A percentile compares a stretch with the other conserved stretches of the same genome.
Evolutionary conservation across 2,888 invertebrate species (phyloP).

Genomic region (Helicoverpa assulta): DNA sequence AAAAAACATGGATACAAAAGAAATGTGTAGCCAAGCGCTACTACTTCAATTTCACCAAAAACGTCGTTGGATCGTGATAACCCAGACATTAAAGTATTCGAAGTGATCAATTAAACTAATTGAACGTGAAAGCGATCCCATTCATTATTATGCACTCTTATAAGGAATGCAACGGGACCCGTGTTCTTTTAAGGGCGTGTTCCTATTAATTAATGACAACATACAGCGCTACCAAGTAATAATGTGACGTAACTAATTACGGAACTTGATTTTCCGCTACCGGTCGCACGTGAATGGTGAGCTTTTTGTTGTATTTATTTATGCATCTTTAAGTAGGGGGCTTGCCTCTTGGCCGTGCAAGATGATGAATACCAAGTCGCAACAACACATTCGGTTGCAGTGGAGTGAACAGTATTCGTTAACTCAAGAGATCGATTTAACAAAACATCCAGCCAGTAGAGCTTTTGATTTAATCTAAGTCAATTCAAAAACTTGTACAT

Average conservation of each 20-base stretch:
- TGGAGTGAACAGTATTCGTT: constrained; percentile 33
- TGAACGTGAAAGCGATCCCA: constrained; percentile 47
- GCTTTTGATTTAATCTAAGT: constrained; percentile 3
- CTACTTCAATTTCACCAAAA: constrained; percentile 45
- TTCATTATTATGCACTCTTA: constrained; percentile 45
- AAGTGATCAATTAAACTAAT: constrained; percentile 46
- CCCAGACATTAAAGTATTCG: constrained; percentile 36
- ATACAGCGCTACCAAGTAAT: constrained; percentile 46
- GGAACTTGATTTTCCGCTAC: constrained; percentile 63
- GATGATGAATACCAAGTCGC: constrained; percentile 41
- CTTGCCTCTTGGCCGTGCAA: constrained; percentile 48
- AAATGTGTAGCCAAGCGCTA: constrained; percentile 24
- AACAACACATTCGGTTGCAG: constrained; percentile 24
- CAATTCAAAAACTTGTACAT: neutral
- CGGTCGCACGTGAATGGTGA: constrained; percentile 63
- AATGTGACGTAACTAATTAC: constrained; percentile 66
- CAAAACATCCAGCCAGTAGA: constrained; percentile 7
- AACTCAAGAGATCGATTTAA: constrained; percentile 24
- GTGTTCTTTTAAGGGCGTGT: constrained; percentile 59
- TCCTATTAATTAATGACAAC: constrained; percentile 64
- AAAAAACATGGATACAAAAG: constrained; percentile 13
- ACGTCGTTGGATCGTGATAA: constrained; percentile 24
- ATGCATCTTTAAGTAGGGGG: constrained; percentile 55
- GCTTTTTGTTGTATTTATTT: constrained; percentile 62
- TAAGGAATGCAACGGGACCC: constrained; percentile 46